phyloP scores from a whole-genome alignment of 2,888 invertebrate species.

The Diplolepis rosae region DNA sequence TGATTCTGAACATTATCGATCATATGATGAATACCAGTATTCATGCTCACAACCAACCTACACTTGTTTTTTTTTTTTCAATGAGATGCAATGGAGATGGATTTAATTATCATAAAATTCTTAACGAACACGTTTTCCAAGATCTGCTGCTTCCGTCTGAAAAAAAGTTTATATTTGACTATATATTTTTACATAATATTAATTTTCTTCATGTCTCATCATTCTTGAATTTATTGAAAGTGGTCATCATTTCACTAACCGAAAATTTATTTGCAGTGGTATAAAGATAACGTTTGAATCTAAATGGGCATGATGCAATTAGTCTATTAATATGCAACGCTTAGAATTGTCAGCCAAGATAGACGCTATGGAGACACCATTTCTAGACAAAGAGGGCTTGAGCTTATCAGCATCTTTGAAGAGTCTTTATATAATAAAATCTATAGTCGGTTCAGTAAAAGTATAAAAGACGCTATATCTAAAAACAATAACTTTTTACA shows the following conservation, averaged over 20 bases:
- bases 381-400: background rate
- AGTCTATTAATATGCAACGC: slow-evolving; percentile 51
- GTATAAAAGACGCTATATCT: too few relatives aligned
- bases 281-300: slow-evolving; percentile 6
- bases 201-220: background rate
- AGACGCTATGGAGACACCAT: slow-evolving; percentile 1
- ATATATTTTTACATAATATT: background rate
- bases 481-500: too few relatives aligned
- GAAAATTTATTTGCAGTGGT: slow-evolving; percentile 12
- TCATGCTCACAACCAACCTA: background rate
- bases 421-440: background rate
- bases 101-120: background rate
- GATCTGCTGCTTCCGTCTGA: background rate
- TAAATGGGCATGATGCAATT: slow-evolving; percentile 46
- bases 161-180: background rate
- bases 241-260: background rate
- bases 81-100: background rate
- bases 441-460: too few relatives aligned
- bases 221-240: background rate
- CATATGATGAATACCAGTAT: slow-evolving; percentile 12
- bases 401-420: background rate
- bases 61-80: slow-evolving; percentile 13
- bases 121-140: background rate
- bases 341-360: slow-evolving; percentile 16
- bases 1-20: slow-evolving; percentile 18